Conservation (phyloP, 1,140 invertebrate species). For the Solenopsis invicta region DNA sequence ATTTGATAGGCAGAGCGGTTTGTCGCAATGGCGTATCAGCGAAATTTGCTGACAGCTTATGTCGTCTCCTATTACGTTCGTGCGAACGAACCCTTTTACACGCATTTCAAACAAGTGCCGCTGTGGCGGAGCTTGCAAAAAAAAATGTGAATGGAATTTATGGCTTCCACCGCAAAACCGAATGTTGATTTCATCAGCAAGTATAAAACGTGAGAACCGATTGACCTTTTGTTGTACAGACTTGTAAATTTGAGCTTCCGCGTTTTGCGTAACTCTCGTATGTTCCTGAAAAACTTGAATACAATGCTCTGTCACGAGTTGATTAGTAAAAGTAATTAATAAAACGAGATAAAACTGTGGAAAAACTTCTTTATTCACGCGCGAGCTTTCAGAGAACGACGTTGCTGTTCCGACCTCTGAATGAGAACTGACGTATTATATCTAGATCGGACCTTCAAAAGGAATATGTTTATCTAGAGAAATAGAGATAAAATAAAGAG, state of each 20-base stretch:
- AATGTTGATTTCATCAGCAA: background rate
- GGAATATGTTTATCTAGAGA: no score
- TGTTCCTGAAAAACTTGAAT: background rate
- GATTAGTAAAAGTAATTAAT: no score
- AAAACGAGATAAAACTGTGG: no score
- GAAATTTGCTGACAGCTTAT: slow-evolving; percentile 51
- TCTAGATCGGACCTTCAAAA: no score
- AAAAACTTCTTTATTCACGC: no score
- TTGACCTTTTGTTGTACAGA: background rate
- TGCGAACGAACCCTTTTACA: slow-evolving; percentile 54
- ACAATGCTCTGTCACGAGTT: background rate
- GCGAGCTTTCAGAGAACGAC: no score
- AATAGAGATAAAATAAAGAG: no score
- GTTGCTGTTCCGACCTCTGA: no score
- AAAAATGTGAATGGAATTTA: slow-evolving; percentile 25
- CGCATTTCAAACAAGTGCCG: slow-evolving; percentile 19
- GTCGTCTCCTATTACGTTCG: slow-evolving; percentile 35
- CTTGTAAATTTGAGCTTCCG: background rate
- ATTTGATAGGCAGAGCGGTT: background rate
- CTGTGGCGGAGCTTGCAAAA: slow-evolving; percentile 17
- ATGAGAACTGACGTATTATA: no score
- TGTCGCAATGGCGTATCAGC: slow-evolving; percentile 55
- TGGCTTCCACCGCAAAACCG: background rate
- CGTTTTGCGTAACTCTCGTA: background rate
- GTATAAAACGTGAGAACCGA: background rate